Evolutionary conservation across 1,140 invertebrate genomes (phyloP).

Genomic region (Branchinecta lynchi): DNA sequence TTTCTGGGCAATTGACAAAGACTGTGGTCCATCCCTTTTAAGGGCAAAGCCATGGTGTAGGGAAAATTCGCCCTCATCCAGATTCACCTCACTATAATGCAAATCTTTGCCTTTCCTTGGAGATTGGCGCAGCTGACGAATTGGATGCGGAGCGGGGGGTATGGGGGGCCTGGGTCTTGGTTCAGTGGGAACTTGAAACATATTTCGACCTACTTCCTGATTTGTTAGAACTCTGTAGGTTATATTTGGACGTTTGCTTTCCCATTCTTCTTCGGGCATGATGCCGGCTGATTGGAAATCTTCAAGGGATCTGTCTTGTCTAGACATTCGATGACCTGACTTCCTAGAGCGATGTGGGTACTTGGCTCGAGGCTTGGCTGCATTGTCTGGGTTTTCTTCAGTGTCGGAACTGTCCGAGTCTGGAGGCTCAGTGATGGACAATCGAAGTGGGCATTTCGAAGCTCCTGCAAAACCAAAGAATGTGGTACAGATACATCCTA

Average conservation of each 20-base stretch:
- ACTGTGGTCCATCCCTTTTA: not conserved
- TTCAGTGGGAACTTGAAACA: not conserved
- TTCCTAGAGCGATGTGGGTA: conserved; percentile 40
- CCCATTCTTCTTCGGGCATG: not conserved
- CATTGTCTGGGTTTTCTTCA: conserved; percentile 6
- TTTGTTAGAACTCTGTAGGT: not conserved
- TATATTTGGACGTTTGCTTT: not conserved
- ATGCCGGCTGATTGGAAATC: not conserved
- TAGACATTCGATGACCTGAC: conserved; percentile 18
- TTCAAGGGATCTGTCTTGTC: conserved; percentile 22
- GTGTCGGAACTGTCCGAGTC: not conserved
- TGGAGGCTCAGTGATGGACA: not conserved
- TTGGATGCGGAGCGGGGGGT: not conserved
- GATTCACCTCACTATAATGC: not conserved
- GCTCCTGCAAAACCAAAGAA: conserved; percentile 13
- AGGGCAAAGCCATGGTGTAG: not conserved
- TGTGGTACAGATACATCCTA: not conserved
- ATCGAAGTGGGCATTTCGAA: not conserved
- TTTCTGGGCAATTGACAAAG: not conserved
- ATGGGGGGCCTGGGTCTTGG: not conserved
- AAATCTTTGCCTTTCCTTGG: not conserved
- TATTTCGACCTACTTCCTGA: not conserved
- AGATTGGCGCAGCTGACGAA: not conserved
- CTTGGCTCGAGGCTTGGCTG: conserved; percentile 39
- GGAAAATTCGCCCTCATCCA: not conserved